Conservation (phyloP, 2,797 vertebrate genomes). For the Myotis daubentonii region DNA sequence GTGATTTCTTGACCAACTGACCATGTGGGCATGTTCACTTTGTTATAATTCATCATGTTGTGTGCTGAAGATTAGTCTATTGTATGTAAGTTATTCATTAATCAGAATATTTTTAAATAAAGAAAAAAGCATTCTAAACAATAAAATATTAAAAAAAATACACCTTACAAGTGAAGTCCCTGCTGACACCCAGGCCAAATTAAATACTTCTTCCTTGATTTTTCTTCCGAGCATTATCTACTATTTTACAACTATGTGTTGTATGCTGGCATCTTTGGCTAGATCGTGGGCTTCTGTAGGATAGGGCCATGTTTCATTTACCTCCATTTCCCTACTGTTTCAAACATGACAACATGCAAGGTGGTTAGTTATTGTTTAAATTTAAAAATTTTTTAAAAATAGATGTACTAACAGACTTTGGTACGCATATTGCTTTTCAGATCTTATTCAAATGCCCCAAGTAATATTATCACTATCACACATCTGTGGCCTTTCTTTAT, state of each 20-base stretch:
- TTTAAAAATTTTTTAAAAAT: background rate
- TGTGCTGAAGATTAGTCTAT: background rate
- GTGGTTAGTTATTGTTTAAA: background rate
- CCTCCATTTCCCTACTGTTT: background rate
- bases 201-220: background rate
- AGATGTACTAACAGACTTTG: background rate
- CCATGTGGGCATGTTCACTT: background rate
- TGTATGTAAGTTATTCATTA: background rate
- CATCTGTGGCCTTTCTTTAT: background rate
- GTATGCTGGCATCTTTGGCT: background rate
- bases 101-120: background rate
- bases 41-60: background rate
- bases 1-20: background rate
- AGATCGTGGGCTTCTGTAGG: background rate
- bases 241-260: background rate
- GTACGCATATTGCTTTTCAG: background rate
- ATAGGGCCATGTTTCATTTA: background rate
- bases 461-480: background rate
- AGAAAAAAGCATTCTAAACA: background rate
- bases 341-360: background rate
- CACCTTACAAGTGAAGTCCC: background rate
- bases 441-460: background rate
- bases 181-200: background rate
- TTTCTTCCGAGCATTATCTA: background rate
- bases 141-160: background rate